Evolutionary conservation across 1,140 invertebrate species (phyloP), one percentile per base, ranked within the genome.

Genomic region (Andricus grossulariae): DNA sequence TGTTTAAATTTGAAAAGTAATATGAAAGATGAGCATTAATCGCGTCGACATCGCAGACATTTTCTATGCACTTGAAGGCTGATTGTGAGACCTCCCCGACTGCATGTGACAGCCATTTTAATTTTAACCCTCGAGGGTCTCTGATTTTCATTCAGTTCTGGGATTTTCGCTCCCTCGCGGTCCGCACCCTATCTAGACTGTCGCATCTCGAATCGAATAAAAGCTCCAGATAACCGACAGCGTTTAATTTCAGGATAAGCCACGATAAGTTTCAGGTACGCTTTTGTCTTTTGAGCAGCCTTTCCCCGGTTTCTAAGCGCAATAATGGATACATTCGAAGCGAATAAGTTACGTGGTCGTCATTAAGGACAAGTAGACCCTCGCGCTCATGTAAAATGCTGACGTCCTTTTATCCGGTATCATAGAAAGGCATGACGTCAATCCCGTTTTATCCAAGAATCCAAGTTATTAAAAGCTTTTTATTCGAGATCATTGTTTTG

Each of bases 61-160:
- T 77, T 74, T 75, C 39, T 74, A 73, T 60, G 73, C 49, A 70
- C 75, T 80, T 77, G 77, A 75, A 82, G 75, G 77, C 79, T 77
- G 25, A 32, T 32, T 32, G 25, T 32, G 82, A 81, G 81, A 77
- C 72, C 79, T 82, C 79, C 74, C 54, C 70, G 57, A 76, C 84
- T 87, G 87, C 84, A 83, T 83, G 85, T 87, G 87, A 88, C 86
- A 87, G 86, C 87, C 88, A 88, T 88, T 89, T 89, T 88, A 89
- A 88, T 89, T 88, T 74, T 83, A 81, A 76, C 82, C 83, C 83
- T 81, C 81, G 80, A 81, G 83, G 82, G 79, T 80, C 77, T 82
- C 79, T 80, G 84, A 87, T 88, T 88, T 85, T 86, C 83, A 85
- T 88, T 87, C 60, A 66, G 32, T 66, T 66, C 74, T 75, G 74